A percentile compares a stretch with the other conserved stretches of the same genome.
These are phyloP conservation scores for Lathronympha strigana DNA, from an alignment of 2,888 invertebrate genomes.

Conservation along the genomic window DNA sequence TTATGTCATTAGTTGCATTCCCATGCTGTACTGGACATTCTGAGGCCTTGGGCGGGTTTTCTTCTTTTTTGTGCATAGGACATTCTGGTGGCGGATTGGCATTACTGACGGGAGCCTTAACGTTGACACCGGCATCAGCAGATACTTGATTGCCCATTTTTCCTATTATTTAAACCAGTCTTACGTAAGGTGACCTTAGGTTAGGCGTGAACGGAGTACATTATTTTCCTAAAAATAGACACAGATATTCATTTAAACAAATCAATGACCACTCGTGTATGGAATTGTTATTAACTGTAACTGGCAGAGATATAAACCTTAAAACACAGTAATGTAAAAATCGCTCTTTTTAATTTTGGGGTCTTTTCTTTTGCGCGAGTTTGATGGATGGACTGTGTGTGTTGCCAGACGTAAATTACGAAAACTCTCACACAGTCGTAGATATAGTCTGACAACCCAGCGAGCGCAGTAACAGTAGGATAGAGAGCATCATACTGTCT, in stretches of 20 bases:
- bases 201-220: conserved; percentile 52
- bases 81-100: conserved; percentile 89
- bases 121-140: conserved; percentile 61
- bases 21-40: conserved; percentile 91
- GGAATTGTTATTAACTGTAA: background rate
- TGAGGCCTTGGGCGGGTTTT: conserved; percentile 59
- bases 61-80: conserved; percentile 90
- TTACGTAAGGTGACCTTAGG: conserved; percentile 73
- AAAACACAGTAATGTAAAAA: conserved; percentile 3
- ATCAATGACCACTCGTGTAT: background rate
- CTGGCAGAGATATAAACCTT: conserved; percentile 4
- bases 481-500: too few species aligned
- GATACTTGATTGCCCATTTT: conserved; percentile 77
- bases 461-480: too few species aligned
- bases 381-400: conserved; percentile 12
- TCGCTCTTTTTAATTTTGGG: conserved; percentile 23
- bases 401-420: conserved; percentile 12
- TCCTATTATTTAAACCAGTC: conserved; percentile 45
- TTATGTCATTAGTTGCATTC: conserved; percentile 84
- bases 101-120: conserved; percentile 51
- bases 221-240: conserved; percentile 45
- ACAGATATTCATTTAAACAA: conserved; percentile 13
- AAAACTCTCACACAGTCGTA: too few species aligned
- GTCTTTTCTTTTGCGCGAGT: conserved; percentile 4
- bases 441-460: too few species aligned